Percentiles rank a stretch among this genome's conserved stretches.
Evolutionary conservation across 1,140 invertebrate species (phyloP).

Genomic region (Stegodyphus mimosarum): DNA sequence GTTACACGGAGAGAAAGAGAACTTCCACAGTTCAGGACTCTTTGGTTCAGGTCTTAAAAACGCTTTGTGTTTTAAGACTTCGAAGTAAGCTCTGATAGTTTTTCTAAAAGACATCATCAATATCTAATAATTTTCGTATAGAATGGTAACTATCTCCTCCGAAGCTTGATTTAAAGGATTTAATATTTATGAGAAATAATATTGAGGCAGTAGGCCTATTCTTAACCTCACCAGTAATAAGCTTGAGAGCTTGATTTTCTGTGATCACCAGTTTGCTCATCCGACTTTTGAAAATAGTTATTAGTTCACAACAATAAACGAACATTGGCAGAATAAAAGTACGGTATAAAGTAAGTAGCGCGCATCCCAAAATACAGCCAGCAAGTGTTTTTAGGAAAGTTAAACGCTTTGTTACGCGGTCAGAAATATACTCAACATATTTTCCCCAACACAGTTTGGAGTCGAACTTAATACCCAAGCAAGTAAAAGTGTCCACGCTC

Average conservation of each 20-base stretch:
- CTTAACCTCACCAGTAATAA: not conserved
- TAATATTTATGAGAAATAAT: not conserved
- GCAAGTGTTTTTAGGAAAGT: not conserved
- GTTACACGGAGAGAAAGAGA: not conserved
- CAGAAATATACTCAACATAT: slow-evolving; percentile 4
- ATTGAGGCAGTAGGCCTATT: not conserved
- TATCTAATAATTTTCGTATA: not conserved
- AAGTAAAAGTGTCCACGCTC: slow-evolving; percentile 5
- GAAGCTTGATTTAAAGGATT: not conserved
- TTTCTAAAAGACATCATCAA: not conserved
- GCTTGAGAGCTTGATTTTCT: not conserved
- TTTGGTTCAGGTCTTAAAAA: not conserved
- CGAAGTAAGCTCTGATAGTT: not conserved
- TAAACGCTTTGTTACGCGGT: not conserved
- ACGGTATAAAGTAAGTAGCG: not conserved
- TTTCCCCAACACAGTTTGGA: not conserved
- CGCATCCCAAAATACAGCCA: slow-evolving; percentile 8
- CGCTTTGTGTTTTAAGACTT: not conserved
- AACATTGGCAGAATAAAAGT: slow-evolving; percentile 7
- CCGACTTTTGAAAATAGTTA: not conserved
- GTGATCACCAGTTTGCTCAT: not conserved
- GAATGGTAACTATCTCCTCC: not conserved
- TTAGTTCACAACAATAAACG: not conserved
- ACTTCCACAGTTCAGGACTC: not conserved
- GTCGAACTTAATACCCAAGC: not conserved